Conservation (phyloP, 2,888 invertebrate genomes). For the Hecatera dysodea region DNA sequence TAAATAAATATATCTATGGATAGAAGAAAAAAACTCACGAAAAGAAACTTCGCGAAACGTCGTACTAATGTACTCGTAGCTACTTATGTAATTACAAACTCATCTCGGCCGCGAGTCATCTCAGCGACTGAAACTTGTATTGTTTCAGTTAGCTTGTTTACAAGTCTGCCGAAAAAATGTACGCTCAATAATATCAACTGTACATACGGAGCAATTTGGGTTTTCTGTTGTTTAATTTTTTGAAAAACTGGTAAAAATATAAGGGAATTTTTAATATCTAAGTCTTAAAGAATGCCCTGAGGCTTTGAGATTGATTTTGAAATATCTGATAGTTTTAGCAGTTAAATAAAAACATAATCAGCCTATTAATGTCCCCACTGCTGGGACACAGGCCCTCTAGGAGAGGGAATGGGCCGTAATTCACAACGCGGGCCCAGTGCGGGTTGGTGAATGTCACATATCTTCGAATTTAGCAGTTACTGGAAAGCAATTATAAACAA, state of each 20-base stretch:
- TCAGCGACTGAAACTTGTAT: conserved; percentile 78
- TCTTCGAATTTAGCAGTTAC: too few relatives aligned
- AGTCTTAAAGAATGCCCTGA: too few relatives aligned
- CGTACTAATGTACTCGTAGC: conserved; percentile 54
- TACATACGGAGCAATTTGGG: conserved; percentile 1
- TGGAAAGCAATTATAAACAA: background rate
- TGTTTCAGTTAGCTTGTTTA: conserved; percentile 74
- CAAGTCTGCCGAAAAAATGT: conserved; percentile 60
- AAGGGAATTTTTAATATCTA: too few relatives aligned
- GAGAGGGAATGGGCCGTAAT: too few relatives aligned
- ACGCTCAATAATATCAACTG: conserved; percentile 44
- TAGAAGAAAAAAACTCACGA: conserved; percentile 31
- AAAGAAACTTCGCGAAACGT: conserved; percentile 62
- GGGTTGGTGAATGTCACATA: too few relatives aligned
- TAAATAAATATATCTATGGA: background rate
- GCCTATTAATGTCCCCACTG: too few relatives aligned
- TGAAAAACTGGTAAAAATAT: too few relatives aligned
- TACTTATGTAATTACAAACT: conserved; percentile 78
- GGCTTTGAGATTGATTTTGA: background rate
- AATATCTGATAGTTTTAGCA: background rate
- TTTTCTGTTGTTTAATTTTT: background rate
- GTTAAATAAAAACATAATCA: too few relatives aligned
- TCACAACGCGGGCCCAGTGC: too few relatives aligned
- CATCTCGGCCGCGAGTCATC: conserved; percentile 72
- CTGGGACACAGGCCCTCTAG: too few relatives aligned